These are phyloP conservation scores for Ptychadena robeensis DNA, from an alignment of 2,797 vertebrate species.

Conservation along the genomic window DNA sequence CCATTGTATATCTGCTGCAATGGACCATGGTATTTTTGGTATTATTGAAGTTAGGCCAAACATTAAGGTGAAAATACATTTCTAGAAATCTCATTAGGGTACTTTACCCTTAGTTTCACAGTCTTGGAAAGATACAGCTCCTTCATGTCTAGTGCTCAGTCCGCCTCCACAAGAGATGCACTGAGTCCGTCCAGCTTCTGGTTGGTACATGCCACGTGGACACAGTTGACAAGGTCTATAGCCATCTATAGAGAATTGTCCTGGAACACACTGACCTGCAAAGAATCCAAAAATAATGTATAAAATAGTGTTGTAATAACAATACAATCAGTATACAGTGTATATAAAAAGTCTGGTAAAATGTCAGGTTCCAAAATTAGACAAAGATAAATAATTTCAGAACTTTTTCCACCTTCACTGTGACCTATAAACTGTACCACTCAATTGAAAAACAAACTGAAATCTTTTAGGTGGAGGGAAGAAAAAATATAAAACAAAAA, in stretches of 20 bases:
- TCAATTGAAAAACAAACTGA: too few relatives aligned
- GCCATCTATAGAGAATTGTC: constrained; percentile 88
- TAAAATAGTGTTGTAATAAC: background rate
- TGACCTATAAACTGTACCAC: too few relatives aligned
- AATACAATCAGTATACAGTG: background rate
- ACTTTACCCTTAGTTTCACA: constrained; percentile 93
- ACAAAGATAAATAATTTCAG: too few relatives aligned
- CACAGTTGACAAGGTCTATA: constrained; percentile 93
- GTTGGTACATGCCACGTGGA: constrained; percentile 89
- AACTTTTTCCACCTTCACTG: too few relatives aligned
- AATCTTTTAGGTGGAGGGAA: too few relatives aligned
- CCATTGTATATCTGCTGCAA: background rate
- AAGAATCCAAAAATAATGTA: constrained; percentile 15
- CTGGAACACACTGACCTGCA: constrained; percentile 91
- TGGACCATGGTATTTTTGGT: background rate
- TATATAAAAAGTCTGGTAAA: too few relatives aligned
- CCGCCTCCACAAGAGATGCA: constrained; percentile 94
- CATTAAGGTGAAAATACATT: background rate
- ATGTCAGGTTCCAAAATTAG: too few relatives aligned
- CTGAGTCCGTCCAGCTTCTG: constrained; percentile 88
- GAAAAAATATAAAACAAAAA: too few relatives aligned
- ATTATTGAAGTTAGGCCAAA: background rate
- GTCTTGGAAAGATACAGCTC: constrained; percentile 92
- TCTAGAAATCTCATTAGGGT: background rate
- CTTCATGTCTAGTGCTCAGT: constrained; percentile 89